Percentiles rank a stretch among this genome's conserved stretches.
phyloP scores from a whole-genome alignment of 2,888 invertebrate genomes.

The Autographa gamma region DNA sequence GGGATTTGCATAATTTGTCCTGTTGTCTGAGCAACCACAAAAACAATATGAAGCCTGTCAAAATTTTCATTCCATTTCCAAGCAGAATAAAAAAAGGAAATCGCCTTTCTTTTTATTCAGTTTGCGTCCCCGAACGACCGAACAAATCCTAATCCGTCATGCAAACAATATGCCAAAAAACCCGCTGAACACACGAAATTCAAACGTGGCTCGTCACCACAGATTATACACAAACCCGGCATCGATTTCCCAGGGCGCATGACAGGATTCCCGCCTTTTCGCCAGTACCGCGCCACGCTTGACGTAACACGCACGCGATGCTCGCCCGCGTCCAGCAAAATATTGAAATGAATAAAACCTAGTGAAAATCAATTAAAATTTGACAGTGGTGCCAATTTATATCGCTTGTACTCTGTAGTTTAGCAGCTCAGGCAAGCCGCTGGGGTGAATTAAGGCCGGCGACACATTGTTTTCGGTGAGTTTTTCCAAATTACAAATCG shows the following conservation, averaged over 20 bases:
- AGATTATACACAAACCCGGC: slow-evolving; percentile 63
- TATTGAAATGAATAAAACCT: slow-evolving; percentile 52
- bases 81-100: slow-evolving; percentile 18
- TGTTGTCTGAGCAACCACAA: not conserved
- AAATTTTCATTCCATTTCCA: slow-evolving; percentile 23
- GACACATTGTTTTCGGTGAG: slow-evolving; percentile 60
- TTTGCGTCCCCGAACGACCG: slow-evolving; percentile 23
- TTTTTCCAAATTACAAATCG: slow-evolving; percentile 63
- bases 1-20: not conserved
- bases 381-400: slow-evolving; percentile 32
- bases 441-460: slow-evolving; percentile 15
- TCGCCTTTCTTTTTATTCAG: slow-evolving; percentile 40
- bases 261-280: slow-evolving; percentile 75
- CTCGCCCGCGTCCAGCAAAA: slow-evolving; percentile 53
- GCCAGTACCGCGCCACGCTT: slow-evolving; percentile 69
- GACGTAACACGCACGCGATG: slow-evolving; percentile 52
- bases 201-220: slow-evolving; percentile 45
- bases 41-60: slow-evolving; percentile 39
- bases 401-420: slow-evolving; percentile 13
- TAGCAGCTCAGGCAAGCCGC: not conserved
- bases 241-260: slow-evolving; percentile 88
- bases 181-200: slow-evolving; percentile 45
- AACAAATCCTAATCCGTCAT: slow-evolving; percentile 47
- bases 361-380: slow-evolving; percentile 43
- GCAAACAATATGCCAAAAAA: slow-evolving; percentile 50